Evolutionary conservation across 2,888 invertebrate species (phyloP), one percentile per base, ranked within the genome.

Genomic region (Tiphia femorata): DNA sequence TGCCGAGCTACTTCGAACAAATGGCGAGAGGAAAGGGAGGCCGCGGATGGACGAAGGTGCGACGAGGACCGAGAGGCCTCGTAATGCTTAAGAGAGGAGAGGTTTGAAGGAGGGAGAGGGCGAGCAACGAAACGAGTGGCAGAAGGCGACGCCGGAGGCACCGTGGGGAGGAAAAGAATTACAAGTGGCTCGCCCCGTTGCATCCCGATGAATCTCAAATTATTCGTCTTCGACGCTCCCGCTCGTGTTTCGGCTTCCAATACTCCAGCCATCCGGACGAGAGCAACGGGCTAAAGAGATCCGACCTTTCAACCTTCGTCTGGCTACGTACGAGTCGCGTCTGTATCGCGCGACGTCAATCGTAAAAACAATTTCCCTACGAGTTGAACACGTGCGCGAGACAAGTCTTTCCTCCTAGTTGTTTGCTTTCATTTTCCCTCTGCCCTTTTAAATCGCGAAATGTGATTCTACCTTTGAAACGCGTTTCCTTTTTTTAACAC

Each of bases 131-230:
- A 43, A 41, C 43, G 35, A 29, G 20, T n/a, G 30, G 35, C 20
- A 41, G 40, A 50, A 35, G 20, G 49, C 48, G 53, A 49, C 52
- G 63, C 54, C 51, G 66, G 49, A 56, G 62, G 67, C 60, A 64
- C 57, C 64, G n/a, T n/a, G n/a, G n/a, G 71, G 62, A 70, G 70
- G 75, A 77, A 80, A 80, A 78, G 81, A 82, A 82, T 82, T 80
- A 79, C 81, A 81, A 82, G 79, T 79, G 78, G 75, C 70, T 77
- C 72, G 75, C 70, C 72, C 67, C 63, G 69, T 66, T 79, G 78
- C 79, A 77, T 79, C 75, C 63, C 76, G 77, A 81, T 82, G 81
- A 81, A 81, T 81, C 75, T 76, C 71, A 76, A 79, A 81, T 82
- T 80, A 81, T 81, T 80, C 79, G 70, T 72, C 64, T 62, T 61